A percentile compares a stretch with the other conserved stretches of the same genome.
phyloP scores from a whole-genome alignment of 2,113 vertebrate genomes.

The Theristicus caerulescens region DNA sequence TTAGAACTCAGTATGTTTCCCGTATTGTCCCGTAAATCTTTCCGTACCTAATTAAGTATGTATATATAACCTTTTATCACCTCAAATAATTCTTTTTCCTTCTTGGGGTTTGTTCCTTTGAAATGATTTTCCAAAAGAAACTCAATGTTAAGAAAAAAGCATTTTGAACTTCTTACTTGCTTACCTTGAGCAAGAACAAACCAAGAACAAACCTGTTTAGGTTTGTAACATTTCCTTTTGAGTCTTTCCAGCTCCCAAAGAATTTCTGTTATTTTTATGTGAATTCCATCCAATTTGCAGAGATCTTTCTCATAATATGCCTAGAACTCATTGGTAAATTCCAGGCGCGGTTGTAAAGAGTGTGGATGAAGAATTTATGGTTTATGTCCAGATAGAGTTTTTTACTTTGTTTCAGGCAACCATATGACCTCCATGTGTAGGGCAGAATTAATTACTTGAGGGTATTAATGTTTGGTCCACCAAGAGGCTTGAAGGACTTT shows the following conservation, averaged over 20 bases:
- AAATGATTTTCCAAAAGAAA: not conserved
- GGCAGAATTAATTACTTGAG: not conserved
- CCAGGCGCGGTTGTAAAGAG: not conserved
- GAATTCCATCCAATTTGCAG: not conserved
- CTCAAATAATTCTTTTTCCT: not conserved
- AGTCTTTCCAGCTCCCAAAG: not conserved
- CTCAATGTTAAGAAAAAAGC: not conserved
- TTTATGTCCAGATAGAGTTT: not conserved
- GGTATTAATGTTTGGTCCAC: not conserved
- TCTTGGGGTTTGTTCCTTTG: not conserved
- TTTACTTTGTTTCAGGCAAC: not conserved
- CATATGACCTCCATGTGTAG: not conserved
- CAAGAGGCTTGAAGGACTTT: not conserved
- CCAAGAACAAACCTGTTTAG: not conserved
- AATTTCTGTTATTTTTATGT: constrained; percentile 22
- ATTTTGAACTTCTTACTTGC: not conserved
- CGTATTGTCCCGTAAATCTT: not conserved
- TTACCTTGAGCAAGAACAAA: not conserved
- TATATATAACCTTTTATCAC: not conserved
- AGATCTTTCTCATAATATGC: not conserved
- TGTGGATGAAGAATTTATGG: not conserved
- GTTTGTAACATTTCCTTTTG: not conserved
- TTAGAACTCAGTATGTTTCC: not conserved
- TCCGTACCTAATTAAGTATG: not conserved
- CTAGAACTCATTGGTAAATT: not conserved